Percentiles rank a stretch among this genome's conserved stretches.
These are phyloP conservation scores for Prosopocoilus inquinatus DNA, from an alignment of 2,888 invertebrate genomes.

Conservation along the genomic window DNA sequence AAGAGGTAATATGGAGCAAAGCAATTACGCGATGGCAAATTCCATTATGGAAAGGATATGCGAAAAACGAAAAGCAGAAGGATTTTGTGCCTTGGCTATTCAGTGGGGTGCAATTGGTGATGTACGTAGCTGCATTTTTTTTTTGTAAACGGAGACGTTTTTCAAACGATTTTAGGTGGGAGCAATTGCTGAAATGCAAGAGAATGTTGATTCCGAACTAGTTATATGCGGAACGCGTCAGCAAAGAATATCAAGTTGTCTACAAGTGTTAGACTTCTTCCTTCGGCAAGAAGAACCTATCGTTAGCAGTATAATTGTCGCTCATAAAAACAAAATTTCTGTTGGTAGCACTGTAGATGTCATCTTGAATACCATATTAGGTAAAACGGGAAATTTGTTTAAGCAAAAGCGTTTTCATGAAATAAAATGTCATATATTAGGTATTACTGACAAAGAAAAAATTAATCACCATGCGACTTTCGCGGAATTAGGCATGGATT, in stretches of 20 bases:
- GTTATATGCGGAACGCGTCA: slow-evolving; percentile 61
- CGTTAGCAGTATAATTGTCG: slow-evolving; percentile 83
- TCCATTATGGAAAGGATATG: slow-evolving; percentile 84
- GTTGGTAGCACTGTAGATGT: slow-evolving; percentile 62
- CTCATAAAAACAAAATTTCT: slow-evolving; percentile 66
- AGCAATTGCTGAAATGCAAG: slow-evolving; percentile 24
- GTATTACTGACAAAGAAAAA: slow-evolving; percentile 66
- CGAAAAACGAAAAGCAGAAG: slow-evolving; percentile 53
- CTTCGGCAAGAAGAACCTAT: slow-evolving; percentile 65
- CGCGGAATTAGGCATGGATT: slow-evolving; percentile 94
- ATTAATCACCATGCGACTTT: slow-evolving; percentile 70
- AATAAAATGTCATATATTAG: slow-evolving; percentile 35
- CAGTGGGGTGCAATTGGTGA: slow-evolving; percentile 33
- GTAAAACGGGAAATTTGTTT: slow-evolving; percentile 66
- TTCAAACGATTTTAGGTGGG: slow-evolving; percentile 16
- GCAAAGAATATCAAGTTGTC: slow-evolving; percentile 64
- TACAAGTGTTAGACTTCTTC: slow-evolving; percentile 65
- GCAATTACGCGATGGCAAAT: slow-evolving; percentile 87
- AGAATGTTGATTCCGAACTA: slow-evolving; percentile 18
- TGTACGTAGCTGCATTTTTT: slow-evolving; percentile 61
- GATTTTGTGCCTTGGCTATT: slow-evolving; percentile 27
- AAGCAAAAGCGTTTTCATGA: slow-evolving; percentile 52
- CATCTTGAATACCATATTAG: slow-evolving; percentile 63
- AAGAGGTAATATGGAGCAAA: slow-evolving; percentile 87
- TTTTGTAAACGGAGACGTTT: slow-evolving; percentile 48